Base-by-base conservation (phyloP, 2,888 invertebrate species). In the Drosophila affinis region DNA sequence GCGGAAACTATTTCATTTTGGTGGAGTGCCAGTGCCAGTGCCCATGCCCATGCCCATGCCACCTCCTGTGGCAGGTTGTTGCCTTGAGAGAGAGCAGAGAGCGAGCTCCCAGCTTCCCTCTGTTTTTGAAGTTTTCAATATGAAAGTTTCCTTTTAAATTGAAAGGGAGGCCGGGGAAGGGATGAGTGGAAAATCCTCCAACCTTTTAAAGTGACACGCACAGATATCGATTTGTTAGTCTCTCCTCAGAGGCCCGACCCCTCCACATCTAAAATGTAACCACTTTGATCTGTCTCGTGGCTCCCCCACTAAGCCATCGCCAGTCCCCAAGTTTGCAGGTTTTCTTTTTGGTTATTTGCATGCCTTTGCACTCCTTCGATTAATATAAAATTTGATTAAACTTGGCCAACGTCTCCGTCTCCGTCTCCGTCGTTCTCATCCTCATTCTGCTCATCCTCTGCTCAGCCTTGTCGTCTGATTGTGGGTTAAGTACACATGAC, bases 351-450 rank as follows among this genome's bases (percentile, higher is more conserved):
- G 84, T 72, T 83, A 88, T 83, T 83, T 88, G 89, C 89, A 83
- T 88, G 89, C 82, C 82, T 87, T 79, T 81, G 83, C 83, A 86
- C 84, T 77, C 87, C 88, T 88, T 88, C 83, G 83, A 83, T 83
- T 83, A 83, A 85, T 82, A 86, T 81, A 72, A 87, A 85, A 89
- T 85, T 85, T 89, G 88, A 85, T 85, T 85, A 85, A 85, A 89
- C 87, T 83, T 89, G 80, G 73, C 83, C 86, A 75, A 76, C 77
- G 72, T 39, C 51, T 59, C 51, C 62, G 27, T 39, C 51, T 59
- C 51, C 62, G 27, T 49, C 62, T 55, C 14, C 0, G 7, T n/a
- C 39, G 2, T 34, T 47, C 72, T 65, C 63, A 62, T 10, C 10
- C 14, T 6, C 24, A 24, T 24, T 24, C 24, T 24, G 24, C 24